Conservation (phyloP, 1,140 invertebrate species). For the Ostrea edulis region DNA sequence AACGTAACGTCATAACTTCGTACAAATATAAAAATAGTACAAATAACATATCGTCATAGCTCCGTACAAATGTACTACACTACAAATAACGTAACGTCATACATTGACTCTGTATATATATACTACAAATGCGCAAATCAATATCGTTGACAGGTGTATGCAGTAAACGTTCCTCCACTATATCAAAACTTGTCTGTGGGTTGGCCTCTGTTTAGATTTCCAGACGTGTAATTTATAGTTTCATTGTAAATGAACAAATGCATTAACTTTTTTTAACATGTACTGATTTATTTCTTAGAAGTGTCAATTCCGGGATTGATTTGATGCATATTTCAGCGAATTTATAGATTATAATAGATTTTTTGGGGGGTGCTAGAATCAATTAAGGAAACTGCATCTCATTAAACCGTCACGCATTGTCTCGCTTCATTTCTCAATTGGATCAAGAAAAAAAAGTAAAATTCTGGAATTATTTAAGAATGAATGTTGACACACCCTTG, state of each 20-base stretch:
- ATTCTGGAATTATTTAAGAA: background rate
- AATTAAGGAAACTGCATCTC: background rate
- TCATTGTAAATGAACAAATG: no score
- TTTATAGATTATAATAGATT: constrained; percentile 21
- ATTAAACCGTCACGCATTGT: background rate
- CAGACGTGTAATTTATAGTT: background rate
- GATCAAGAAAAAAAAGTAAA: background rate
- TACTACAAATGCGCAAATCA: no score
- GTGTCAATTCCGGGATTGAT: background rate
- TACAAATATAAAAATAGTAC: no score
- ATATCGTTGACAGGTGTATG: background rate
- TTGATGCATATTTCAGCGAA: background rate
- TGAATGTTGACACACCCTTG: background rate
- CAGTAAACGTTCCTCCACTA: background rate
- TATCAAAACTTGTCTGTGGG: background rate
- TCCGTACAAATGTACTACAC: no score
- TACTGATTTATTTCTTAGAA: background rate
- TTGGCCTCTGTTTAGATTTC: background rate
- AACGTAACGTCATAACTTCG: no score
- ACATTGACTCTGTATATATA: no score
- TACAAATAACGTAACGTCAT: no score
- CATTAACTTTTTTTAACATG: background rate
- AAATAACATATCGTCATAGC: no score
- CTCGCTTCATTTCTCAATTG: background rate
- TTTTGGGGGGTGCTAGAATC: constrained; percentile 22